Percentiles rank a stretch among this genome's conserved stretches.
Conservation (phyloP, 2,797 vertebrate species). For the Girardinus metallicus region DNA sequence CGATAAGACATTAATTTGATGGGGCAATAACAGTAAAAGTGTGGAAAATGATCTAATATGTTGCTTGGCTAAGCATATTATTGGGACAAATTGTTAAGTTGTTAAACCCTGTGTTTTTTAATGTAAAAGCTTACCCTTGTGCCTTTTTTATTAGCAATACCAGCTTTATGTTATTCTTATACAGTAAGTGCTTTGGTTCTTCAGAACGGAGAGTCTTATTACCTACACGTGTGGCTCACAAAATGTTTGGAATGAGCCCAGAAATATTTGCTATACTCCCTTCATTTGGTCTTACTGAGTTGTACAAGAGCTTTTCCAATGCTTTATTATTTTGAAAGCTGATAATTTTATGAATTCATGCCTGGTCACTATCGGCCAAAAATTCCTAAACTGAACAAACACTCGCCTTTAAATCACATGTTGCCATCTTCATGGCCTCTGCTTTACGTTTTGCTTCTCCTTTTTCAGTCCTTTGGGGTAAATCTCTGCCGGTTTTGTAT, state of each 20-base stretch:
- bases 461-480: neutral
- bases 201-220: neutral
- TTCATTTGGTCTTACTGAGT: neutral
- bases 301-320: neutral
- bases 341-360: neutral
- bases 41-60: neutral
- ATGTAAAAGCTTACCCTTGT: neutral
- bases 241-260: neutral
- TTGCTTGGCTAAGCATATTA: conserved; percentile 7
- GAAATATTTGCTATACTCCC: neutral
- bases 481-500: neutral
- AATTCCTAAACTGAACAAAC: neutral
- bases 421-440: neutral
- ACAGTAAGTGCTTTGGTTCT: neutral
- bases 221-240: neutral
- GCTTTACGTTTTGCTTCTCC: neutral
- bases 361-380: neutral
- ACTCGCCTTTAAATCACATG: neutral
- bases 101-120: neutral
- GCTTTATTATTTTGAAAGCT: neutral
- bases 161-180: neutral
- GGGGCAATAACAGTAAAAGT: neutral
- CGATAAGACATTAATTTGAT: neutral
- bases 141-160: neutral
- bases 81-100: conserved; percentile 10